Evolutionary conservation across 2,888 invertebrate species (phyloP), one percentile per base, ranked within the genome.

Genomic region (Thera obeliscata): DNA sequence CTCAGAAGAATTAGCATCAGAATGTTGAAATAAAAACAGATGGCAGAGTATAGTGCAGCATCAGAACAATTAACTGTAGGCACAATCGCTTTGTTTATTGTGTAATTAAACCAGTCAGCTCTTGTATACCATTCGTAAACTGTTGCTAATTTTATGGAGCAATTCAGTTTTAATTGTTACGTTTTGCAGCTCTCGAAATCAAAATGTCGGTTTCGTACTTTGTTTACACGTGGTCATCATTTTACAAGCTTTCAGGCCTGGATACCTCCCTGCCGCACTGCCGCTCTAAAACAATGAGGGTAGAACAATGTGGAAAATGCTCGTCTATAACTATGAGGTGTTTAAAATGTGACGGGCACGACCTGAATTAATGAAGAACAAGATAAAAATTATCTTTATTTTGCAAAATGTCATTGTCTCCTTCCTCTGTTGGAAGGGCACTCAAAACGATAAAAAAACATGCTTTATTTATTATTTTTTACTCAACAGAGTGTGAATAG

Each of bases 91-190:
- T 67, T 73, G 73, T 75, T 75, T 75, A 75, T 67, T 72, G 68
- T 69, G 73, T 72, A 73, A 72, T 75, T 70, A 73, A 75, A 71
- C 73, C 73, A 65, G 63, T 56, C 69, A 64, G 71, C 66, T 73
- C 70, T 69, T 66, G 67, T 72, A 66, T 67, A 69, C 66, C 61
- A 63, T 70, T 73, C 69, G 71, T 73, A 70, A 73, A 72, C 70
- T 73, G 71, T 70, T 72, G 64, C 69, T 73, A 72, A 75, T 75
- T 72, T 73, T 70, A 72, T 72, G 60, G 56, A 64, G 61, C 71
- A 66, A 65, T 73, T 69, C 67, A 46, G 64, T 67, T 75, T 71
- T 73, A 72, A 69, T 70, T 72, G 74, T 71, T 67, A 67, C 66
- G 65, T 67, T 69, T 64, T 66, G 41, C 65, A 41, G 60, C 43